Conservation (phyloP, 2,113 vertebrate species). For the Cyphomyrus plagiostoma region DNA sequence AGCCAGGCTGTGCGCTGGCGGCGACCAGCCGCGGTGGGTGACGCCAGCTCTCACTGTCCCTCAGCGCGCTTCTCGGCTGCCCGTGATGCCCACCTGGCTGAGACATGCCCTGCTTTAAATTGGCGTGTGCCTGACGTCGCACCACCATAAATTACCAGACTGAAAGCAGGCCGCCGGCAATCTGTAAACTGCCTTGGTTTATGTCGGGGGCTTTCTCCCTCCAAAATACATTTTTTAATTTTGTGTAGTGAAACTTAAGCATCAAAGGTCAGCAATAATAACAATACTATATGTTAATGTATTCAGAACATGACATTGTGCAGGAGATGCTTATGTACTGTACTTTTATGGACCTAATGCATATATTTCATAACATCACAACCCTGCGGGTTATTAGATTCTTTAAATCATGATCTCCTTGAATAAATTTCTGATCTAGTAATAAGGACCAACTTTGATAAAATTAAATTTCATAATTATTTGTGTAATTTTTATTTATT, state of each 20-base stretch:
- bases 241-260: not conserved
- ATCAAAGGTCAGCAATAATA: not conserved
- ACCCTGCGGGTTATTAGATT: not conserved
- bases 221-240: not conserved
- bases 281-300: not conserved
- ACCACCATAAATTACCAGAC: not conserved
- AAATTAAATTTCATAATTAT: not conserved
- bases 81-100: not conserved
- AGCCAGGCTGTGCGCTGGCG: not conserved
- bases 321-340: not conserved
- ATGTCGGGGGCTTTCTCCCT: not conserved
- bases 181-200: not conserved
- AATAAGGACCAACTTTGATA: not conserved
- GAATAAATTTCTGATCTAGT: not conserved
- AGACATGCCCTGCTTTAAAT: slow-evolving; percentile 12
- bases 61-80: not conserved
- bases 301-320: not conserved
- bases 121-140: not conserved
- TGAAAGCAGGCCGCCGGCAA: not conserved
- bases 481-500: not conserved
- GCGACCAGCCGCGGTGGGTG: not conserved
- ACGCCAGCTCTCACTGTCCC: not conserved
- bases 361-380: not conserved
- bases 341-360: not conserved
- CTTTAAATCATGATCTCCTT: not conserved